phyloP scores from a whole-genome alignment of 1,140 invertebrate species.

The Leptoteleia sp. region DNA sequence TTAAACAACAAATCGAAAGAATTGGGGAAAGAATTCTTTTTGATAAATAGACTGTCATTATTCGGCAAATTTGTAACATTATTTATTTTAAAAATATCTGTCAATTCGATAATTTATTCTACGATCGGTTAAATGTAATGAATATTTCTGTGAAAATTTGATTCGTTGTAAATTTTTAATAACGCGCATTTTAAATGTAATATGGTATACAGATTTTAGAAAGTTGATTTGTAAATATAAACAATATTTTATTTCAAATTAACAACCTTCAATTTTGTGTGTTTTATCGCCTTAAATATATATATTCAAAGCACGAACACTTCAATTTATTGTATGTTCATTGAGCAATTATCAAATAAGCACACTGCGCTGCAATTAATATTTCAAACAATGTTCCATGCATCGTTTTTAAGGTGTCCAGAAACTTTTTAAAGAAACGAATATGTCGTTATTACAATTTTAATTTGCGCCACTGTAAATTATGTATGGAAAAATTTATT shows the following conservation, averaged over 20 bases:
- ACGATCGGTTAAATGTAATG: not conserved
- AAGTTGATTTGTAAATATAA: slow-evolving; percentile 41
- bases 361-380: slow-evolving; percentile 11
- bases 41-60: too few species aligned
- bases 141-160: slow-evolving; percentile 1
- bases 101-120: not conserved
- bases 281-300: too few species aligned
- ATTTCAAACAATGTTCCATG: slow-evolving; percentile 30
- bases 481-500: slow-evolving; percentile 15
- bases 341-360: slow-evolving; percentile 58
- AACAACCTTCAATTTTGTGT: too few species aligned
- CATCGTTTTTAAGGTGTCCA: slow-evolving; percentile 27
- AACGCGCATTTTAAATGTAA: not conserved
- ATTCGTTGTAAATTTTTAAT: slow-evolving; percentile 19
- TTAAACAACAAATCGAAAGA: slow-evolving; percentile 4
- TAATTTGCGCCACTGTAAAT: slow-evolving; percentile 6
- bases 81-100: not conserved
- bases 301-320: slow-evolving; percentile 16
- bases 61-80: not conserved
- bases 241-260: slow-evolving; percentile 13
- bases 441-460: slow-evolving; percentile 13
- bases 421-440: not conserved
- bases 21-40: not conserved
- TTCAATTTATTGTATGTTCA: slow-evolving; percentile 11
- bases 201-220: slow-evolving; percentile 13